Base-by-base conservation (phyloP, 2,113 vertebrate genomes). In the Holacanthus passer region DNA sequence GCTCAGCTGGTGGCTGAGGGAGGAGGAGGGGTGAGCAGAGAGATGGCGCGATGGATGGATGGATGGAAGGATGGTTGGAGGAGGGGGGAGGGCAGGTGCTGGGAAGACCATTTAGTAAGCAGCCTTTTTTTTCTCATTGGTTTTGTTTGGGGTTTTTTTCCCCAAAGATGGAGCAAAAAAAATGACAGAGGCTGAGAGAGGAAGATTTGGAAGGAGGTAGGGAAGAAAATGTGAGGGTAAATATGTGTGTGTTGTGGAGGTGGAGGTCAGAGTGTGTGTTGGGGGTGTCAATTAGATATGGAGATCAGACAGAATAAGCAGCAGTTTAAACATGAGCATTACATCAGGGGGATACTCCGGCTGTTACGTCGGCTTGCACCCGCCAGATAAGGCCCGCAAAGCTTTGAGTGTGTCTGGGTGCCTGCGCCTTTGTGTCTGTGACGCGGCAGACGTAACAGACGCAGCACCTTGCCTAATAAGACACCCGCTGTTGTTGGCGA, bases 231-330 rank as follows among this genome's bases (percentile, higher is more conserved):
- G 47, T 64, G 43, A 69, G 43, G 53, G 50, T 74, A 12, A 69
- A 76, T 71, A 20, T 79, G 48, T 82, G 48, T 68, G 53, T 75
- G 56, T 63, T 17, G 37, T 24, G 47, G 48, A 52, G 55, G 65
- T 77, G 7, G 65, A 73, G 84, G 79, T 77, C n/a, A 31, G 7
- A 29, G 52, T 29, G 60, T 72, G 79, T 67, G 14, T 65, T 27
- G 59, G 65, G 78, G 83, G 84, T 68, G 81, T 90, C 94, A 94
- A 87, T 95, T 96, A 95, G 94, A 92, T 94, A 97, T 97, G 96
- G 94, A 96, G 96, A 97, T 97, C 92, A 94, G 94, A 91, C 88
- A 84, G 86, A 90, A 89, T 89, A 82, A 89, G 91, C 90, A 87
- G 89, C 90, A 73, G 85, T 90, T 93, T 91, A 92, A 92, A 92